A percentile compares a stretch with the other conserved stretches of the same genome.
phyloP scores from a whole-genome alignment of 1,140 invertebrate species.

The Drosophila pruinosa region DNA sequence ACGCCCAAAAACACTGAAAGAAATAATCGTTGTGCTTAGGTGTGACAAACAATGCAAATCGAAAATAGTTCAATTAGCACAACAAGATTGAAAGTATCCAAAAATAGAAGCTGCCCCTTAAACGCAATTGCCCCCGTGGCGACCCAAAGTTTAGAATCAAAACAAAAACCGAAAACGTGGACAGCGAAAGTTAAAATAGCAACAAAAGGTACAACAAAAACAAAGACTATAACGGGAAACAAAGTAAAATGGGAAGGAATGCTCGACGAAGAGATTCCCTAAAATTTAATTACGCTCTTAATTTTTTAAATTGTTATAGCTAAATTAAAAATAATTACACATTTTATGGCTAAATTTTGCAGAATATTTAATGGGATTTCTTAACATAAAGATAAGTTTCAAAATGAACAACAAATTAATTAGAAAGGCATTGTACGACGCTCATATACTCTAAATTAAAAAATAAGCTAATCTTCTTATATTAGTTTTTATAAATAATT shows the following conservation, averaged over 20 bases:
- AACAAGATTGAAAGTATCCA: conserved; percentile 25
- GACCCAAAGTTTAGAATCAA: conserved; percentile 49
- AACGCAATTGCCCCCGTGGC: neutral
- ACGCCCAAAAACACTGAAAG: conserved; percentile 31
- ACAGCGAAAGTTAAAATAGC: conserved; percentile 12
- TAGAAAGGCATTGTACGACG: no score
- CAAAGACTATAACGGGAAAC: neutral
- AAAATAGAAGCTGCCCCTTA: conserved; percentile 3
- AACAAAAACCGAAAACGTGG: conserved; percentile 54
- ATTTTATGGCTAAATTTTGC: no score
- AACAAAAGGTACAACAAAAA: neutral
- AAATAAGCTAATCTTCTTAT: no score
- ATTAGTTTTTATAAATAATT: no score
- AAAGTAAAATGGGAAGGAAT: neutral
- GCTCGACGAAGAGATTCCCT: neutral
- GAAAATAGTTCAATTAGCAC: conserved; percentile 23
- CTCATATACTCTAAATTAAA: no score
- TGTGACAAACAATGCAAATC: neutral
- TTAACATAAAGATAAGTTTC: no score
- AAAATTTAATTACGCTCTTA: no score
- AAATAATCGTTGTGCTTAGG: conserved; percentile 9
- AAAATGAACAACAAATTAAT: no score
- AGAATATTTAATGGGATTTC: no score
- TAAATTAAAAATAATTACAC: no score
- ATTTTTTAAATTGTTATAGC: no score